Evolutionary conservation across 2,888 invertebrate genomes (phyloP).

Genomic region (Mellilla xanthometata): DNA sequence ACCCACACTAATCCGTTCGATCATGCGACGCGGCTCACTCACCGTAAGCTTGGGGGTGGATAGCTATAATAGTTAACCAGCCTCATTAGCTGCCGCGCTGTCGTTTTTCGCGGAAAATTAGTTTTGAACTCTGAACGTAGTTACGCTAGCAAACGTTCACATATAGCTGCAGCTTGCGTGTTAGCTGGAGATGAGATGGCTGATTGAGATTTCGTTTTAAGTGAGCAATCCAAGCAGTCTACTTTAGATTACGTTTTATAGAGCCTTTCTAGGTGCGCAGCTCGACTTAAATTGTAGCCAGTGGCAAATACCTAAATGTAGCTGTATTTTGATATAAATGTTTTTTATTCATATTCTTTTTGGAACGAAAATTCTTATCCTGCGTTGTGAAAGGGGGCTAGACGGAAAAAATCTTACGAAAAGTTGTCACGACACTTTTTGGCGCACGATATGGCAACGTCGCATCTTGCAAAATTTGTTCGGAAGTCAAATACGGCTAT

Average conservation of each 20-base stretch:
- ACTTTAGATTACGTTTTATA: neutral
- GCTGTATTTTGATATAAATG: too few relatives aligned
- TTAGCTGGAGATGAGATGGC: conserved; percentile 1
- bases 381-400: too few relatives aligned
- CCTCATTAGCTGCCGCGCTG: conserved; percentile 49
- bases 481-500: too few relatives aligned
- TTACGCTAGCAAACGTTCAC: conserved; percentile 13
- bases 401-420: too few relatives aligned
- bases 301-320: too few relatives aligned
- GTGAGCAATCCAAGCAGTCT: neutral
- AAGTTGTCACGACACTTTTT: too few relatives aligned
- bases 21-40: conserved; percentile 61
- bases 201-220: conserved; percentile 3
- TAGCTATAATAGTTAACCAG: conserved; percentile 66
- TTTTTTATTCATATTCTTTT: too few relatives aligned
- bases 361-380: too few relatives aligned
- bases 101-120: conserved; percentile 50
- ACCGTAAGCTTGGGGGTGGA: conserved; percentile 52
- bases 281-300: too few relatives aligned
- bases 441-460: too few relatives aligned
- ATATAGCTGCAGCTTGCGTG: conserved; percentile 1
- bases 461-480: too few relatives aligned
- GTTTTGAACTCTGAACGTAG: conserved; percentile 41
- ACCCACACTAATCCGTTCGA: conserved; percentile 9
- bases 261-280: too few relatives aligned